Evolutionary conservation across 92 coral and sea anemone genomes (phyloP), one percentile per base, ranked within the genome.

Genomic region (Epizoanthus stellaris): DNA sequence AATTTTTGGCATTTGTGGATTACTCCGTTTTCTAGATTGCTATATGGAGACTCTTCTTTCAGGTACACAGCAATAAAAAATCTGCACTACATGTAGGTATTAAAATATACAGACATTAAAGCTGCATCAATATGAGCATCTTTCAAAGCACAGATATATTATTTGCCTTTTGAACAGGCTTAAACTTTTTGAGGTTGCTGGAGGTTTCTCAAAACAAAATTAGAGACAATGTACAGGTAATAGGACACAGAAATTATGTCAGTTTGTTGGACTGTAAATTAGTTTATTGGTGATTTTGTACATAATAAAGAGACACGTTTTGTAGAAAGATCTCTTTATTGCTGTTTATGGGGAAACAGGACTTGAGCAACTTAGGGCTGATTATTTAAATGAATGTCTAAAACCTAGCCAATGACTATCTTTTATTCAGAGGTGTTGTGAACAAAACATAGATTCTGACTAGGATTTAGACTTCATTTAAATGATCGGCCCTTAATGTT

Each of bases 261-360:
- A 62, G 19, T 39, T 8, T 79, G 43, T 79, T 79, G 19, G 25
- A 79, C 45, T 79, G 61, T 63, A 79, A 79, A 63, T 63, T 79
- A 40, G 61, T 45, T 62, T 56, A 39, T n/a, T 64, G 59, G 49
- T 79, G 83, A 79, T 63, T 79, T 79, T 79, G 83, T 79, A 79
- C 72, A 79, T 42, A 79, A 62, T 63, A 79, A 79, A 62, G 21
- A 76, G 15, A 63, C 60, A 13, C 47, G 14, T 79, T 79, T 79
- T 67, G 25, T 63, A 79, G 40, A 63, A 79, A 79, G 43, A 15
- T 54, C 66, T 66, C 45, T 43, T 17, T 6, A 16, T 66, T 25
- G 23, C 21, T 63, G 34, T 19, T 30, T 63, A 19, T 21, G 3
- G 6, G 39, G 16, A 67, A 67, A 2, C 12, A 1, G 4, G 5